These are phyloP conservation scores for Caenorhabditis sp. DNA, from an alignment of 2,888 invertebrate genomes.

Conservation along the genomic window DNA sequence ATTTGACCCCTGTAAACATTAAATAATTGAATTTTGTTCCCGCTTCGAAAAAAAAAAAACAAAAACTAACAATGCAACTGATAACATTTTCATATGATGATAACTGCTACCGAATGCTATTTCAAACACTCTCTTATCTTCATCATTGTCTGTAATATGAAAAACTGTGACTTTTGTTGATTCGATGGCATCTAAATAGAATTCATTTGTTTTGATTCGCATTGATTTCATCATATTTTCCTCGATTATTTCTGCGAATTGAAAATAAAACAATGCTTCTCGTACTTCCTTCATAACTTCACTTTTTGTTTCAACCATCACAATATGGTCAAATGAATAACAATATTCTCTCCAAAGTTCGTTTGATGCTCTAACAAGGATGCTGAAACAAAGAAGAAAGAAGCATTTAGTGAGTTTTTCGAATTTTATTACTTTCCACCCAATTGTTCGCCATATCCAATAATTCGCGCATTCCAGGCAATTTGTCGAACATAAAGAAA, in stretches of 20 bases:
- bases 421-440: background rate
- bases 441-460: background rate
- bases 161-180: background rate
- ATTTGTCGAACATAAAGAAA: background rate
- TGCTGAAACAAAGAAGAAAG: background rate
- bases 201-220: background rate
- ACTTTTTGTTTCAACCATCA: background rate
- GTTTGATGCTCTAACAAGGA: background rate
- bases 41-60: too few relatives aligned
- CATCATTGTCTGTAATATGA: too few relatives aligned
- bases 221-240: background rate
- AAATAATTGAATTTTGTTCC: too few relatives aligned
- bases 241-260: background rate
- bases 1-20: too few relatives aligned
- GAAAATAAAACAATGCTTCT: background rate
- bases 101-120: too few relatives aligned
- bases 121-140: too few relatives aligned
- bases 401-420: background rate
- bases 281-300: background rate
- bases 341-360: background rate
- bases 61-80: too few relatives aligned
- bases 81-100: too few relatives aligned
- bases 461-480: background rate
- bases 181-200: background rate
- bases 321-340: background rate